Percentiles rank a stretch among this genome's conserved stretches.
phyloP scores from a whole-genome alignment of 2,113 vertebrate genomes.

The Nerophis lumbriciformis region DNA sequence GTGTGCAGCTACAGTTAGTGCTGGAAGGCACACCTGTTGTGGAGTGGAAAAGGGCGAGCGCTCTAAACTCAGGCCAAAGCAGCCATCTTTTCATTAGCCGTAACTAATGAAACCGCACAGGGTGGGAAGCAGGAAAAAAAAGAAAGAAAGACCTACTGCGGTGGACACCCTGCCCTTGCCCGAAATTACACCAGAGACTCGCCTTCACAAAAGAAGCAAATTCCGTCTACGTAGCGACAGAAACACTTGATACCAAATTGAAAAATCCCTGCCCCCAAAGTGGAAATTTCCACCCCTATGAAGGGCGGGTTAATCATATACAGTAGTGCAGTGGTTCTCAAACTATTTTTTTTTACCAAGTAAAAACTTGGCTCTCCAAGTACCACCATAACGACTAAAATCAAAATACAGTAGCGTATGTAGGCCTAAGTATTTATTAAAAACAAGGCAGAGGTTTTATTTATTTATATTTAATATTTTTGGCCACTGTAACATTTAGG shows the following conservation, averaged over 20 bases:
- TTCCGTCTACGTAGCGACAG: constrained; percentile 70
- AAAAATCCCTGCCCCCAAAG: constrained; percentile 45
- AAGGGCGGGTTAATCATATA: constrained; percentile 41
- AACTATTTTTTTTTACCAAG: no score
- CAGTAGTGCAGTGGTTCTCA: no score
- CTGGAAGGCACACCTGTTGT: constrained; percentile 69
- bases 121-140: constrained; percentile 57
- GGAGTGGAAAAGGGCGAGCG: constrained; percentile 48
- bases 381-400: no score
- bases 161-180: constrained; percentile 69
- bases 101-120: constrained; percentile 76
- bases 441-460: no score
- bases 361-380: no score
- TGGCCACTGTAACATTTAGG: no score
- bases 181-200: constrained; percentile 69
- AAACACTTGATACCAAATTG: constrained; percentile 70
- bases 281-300: constrained; percentile 70
- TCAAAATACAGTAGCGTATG: no score
- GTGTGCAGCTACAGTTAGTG: constrained; percentile 5
- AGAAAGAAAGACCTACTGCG: constrained; percentile 69
- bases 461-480: no score
- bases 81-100: constrained; percentile 76
- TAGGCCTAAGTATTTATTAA: no score
- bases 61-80: constrained; percentile 65
- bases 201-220: constrained; percentile 67